Base-by-base conservation (phyloP, 2,797 vertebrate species). In the Bovichtus diacanthus region DNA sequence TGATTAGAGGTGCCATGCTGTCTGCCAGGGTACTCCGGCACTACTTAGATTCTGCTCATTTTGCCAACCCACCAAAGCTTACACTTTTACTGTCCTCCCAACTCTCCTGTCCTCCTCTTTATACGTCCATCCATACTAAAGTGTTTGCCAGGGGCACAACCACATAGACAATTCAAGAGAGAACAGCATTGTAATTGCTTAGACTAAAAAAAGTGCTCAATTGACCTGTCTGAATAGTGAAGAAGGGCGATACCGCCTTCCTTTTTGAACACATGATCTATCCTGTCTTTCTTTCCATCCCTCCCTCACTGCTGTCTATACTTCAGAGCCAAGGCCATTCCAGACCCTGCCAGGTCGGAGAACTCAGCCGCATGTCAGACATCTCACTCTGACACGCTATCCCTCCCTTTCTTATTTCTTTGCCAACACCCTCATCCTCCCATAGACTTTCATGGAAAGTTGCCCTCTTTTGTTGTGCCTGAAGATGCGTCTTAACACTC, bases 1-100 rank as follows among this genome's bases (percentile, higher is more conserved):
- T 81, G 81, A 92, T 80, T 84, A 62, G 80, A 84, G 88, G 87
- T 84, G 91, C 86, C 88, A 80, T 63, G 65, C 74, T 87, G 91
- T 92, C 90, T 91, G 88, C 81, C 80, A 80, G 78, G 73, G 31
- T 75, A 61, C 80, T 84, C 85, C 49, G 15, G 72, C 83, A 87
- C 74, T 76, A 85, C 87, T 89, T 80, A 80, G 56, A 84, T 72
- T 83, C 76, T 81, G 46, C 74, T 84, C 79, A 60, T 66, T 83
- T 81, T 89, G 87, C 87, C 88, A 92, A 83, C 76, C 58, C 63
- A 76, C 61, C 76, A 79, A n/a, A 34, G 68, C 70, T 60, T 78
- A 41, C 43, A 78, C 70, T 51, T 87, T 67, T 46, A 70, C 74
- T 43, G 31, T 78, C 58, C 70, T 80, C 68, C 55, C 55, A 58